A percentile compares a stretch with the other conserved stretches of the same genome.
Conservation (phyloP, 2,888 invertebrate species). For the Hemistola chrysoprasaria region DNA sequence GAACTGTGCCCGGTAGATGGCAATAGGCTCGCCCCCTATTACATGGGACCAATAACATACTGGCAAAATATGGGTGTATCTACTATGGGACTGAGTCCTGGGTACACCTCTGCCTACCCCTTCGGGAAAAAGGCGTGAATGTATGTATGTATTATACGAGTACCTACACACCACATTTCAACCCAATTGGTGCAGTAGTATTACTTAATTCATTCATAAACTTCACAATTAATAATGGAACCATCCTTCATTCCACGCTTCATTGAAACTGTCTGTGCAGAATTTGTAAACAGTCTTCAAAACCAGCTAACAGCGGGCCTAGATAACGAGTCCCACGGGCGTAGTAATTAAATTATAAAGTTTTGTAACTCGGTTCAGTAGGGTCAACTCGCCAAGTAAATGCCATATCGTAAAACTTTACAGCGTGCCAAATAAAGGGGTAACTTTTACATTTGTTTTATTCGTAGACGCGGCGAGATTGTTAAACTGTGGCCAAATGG, state of each 20-base stretch:
- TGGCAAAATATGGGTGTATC: too few species aligned
- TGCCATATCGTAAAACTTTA: constrained; percentile 78
- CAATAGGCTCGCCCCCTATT: too few species aligned
- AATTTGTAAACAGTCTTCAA: constrained; percentile 26
- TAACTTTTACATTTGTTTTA: constrained; percentile 69
- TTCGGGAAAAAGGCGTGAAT: too few species aligned
- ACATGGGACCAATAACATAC: too few species aligned
- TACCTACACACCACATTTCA: too few species aligned
- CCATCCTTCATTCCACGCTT: background rate
- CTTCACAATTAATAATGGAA: too few species aligned
- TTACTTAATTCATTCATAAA: too few species aligned
- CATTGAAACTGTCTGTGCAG: constrained; percentile 1
- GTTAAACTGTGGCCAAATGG: constrained; percentile 46
- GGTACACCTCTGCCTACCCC: too few species aligned
- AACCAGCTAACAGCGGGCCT: constrained; percentile 39
- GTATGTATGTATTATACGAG: too few species aligned
- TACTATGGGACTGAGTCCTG: too few species aligned
- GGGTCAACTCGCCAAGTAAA: constrained; percentile 78
- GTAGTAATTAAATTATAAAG: constrained; percentile 81
- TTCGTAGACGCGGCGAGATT: constrained; percentile 51
- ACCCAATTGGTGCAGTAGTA: too few species aligned
- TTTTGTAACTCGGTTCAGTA: constrained; percentile 56
- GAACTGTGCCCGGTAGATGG: too few species aligned
- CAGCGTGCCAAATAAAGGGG: constrained; percentile 78
- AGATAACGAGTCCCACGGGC: constrained; percentile 68